Evolutionary conservation across 2,888 invertebrate genomes (phyloP), one percentile per base, ranked within the genome.

Genomic region (Eulithis prunata): DNA sequence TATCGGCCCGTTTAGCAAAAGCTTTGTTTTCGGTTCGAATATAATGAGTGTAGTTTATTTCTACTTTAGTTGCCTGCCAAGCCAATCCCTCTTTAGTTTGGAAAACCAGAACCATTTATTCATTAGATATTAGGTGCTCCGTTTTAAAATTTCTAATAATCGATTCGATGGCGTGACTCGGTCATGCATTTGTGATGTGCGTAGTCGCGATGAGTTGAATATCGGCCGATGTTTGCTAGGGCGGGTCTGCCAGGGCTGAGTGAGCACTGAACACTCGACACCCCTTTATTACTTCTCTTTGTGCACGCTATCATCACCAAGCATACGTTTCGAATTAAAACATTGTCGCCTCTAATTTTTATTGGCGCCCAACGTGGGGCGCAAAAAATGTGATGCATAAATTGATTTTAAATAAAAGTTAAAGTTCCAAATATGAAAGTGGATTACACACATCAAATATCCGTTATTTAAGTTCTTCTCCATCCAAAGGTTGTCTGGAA

Each of bases 261-360:
- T 45, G 62, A 51, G 55, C 87, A 87, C 86, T 88, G 86, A 85
- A 88, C 54, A 49, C 21, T 49, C 21, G 13, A 13, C 88, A 87
- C 90, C 90, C 90, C 86, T 89, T 90, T 89, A 91, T 89, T 89
- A 88, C 89, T 87, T 85, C 87, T 84, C 90, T 89, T 90, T 90
- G 88, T 86, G 71, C 74, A 73, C 84, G 79, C 83, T 85, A 82
- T 82, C 84, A 85, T 87, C 86, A 87, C 86, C 85, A 82, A 85
- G 81, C 88, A 86, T 85, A 85, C 85, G 86, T 77, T 81, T 82
- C 80, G 82, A 89, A 89, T 90, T 89, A 89, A 91, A 90, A 86
- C 86, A 86, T 87, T 86, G 79, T 76, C 80, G 79, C 80, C 74
- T 75, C 74, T 77, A 72, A 71, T 73, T 78, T 83, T 79, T 77